Percentiles rank a stretch among this genome's conserved stretches.
Conservation (phyloP, 2,113 vertebrate genomes). For the Atractosteus spatula region DNA sequence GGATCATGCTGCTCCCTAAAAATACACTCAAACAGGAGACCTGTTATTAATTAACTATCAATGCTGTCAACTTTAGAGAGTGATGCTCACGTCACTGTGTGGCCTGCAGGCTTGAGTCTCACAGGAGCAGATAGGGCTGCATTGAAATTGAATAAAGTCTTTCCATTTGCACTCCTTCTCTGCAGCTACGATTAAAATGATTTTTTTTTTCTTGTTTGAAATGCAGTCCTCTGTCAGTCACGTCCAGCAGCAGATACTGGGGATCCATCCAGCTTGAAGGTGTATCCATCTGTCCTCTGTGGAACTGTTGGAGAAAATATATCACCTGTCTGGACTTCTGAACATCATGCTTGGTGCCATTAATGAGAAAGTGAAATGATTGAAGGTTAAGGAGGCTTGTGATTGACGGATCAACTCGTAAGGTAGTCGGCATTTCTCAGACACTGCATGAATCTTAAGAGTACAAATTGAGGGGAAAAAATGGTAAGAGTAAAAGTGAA, state of each 20-base stretch:
- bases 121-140: neutral
- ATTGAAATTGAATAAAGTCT: neutral
- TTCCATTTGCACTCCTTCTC: neutral
- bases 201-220: neutral
- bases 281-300: neutral
- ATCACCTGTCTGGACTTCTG: neutral
- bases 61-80: constrained; percentile 40
- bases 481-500: no score
- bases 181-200: neutral
- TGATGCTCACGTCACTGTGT: neutral
- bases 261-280: neutral
- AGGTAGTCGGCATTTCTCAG: neutral
- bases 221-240: neutral
- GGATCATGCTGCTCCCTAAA: constrained; percentile 57
- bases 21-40: constrained; percentile 46
- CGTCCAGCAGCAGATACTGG: neutral
- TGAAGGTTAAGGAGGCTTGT: constrained; percentile 17
- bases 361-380: constrained; percentile 31
- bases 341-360: constrained; percentile 5
- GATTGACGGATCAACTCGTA: constrained; percentile 10
- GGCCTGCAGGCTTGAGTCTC: neutral
- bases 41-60: constrained; percentile 49
- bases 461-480: neutral
- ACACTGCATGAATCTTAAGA: constrained; percentile 1
- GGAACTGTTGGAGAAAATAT: neutral